Percentiles rank a stretch among this genome's conserved stretches.
Evolutionary conservation across 2,113 vertebrate genomes (phyloP).

Genomic region (Oncorhynchus masou): DNA sequence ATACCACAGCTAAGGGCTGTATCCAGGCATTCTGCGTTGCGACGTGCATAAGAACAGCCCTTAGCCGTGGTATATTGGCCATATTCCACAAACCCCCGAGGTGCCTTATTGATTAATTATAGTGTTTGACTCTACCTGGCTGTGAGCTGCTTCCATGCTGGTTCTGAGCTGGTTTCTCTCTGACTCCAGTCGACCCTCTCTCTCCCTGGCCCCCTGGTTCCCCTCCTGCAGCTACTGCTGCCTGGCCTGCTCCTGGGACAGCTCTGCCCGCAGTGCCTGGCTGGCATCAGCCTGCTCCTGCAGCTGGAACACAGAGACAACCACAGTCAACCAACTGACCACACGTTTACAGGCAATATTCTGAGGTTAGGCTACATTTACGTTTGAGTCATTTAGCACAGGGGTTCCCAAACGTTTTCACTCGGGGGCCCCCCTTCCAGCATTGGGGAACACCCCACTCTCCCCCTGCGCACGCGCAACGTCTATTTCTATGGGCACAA

Average conservation of each 20-base stretch:
- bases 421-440: too few species aligned
- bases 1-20: too few species aligned
- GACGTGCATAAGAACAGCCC: too few species aligned
- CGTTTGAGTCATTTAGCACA: too few species aligned
- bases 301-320: conserved; percentile 34
- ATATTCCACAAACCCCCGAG: too few species aligned
- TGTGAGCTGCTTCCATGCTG: conserved; percentile 40
- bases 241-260: conserved; percentile 33
- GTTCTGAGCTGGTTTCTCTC: conserved; percentile 43
- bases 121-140: conserved; percentile 32
- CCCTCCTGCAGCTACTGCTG: conserved; percentile 53
- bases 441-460: too few species aligned
- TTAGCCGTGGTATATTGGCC: too few species aligned
- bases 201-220: conserved; percentile 40
- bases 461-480: too few species aligned
- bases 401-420: too few species aligned
- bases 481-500: too few species aligned
- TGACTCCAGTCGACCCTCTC: conserved; percentile 34
- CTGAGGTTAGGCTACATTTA: conserved; percentile 50
- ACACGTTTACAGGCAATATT: conserved; percentile 68
- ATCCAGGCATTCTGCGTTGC: too few species aligned
- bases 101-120: too few species aligned
- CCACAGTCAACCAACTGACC: conserved; percentile 24
- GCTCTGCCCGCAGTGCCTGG: conserved; percentile 47
- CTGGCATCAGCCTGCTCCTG: conserved; percentile 39